These are phyloP conservation scores for Sylvicola cinctus DNA, from an alignment of 2,888 invertebrate genomes.

Conservation along the genomic window DNA sequence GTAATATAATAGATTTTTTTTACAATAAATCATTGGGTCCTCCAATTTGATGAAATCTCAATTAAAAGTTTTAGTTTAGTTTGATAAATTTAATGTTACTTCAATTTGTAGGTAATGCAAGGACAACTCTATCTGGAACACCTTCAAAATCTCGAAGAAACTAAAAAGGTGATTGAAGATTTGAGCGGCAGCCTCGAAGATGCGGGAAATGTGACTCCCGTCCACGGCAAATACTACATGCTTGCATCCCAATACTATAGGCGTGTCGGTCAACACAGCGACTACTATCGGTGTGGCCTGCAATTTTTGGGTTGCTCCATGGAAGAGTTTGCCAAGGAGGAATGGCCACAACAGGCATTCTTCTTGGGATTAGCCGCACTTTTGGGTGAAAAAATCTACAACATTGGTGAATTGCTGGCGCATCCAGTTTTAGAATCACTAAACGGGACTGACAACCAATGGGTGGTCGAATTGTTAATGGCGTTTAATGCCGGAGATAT, in stretches of 20 bases:
- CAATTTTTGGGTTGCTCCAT: conserved; percentile 61
- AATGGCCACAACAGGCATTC: conserved; percentile 63
- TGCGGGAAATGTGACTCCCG: conserved; percentile 78
- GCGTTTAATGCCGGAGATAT: conserved; percentile 78
- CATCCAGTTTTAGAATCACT: conserved; percentile 83
- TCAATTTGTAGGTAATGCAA: conserved; percentile 40
- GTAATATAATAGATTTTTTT: conserved; percentile 16
- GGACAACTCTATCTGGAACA: conserved; percentile 63
- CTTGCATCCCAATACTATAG: conserved; percentile 82
- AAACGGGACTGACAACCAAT: conserved; percentile 58
- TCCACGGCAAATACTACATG: conserved; percentile 86
- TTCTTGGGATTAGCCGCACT: conserved; percentile 86
- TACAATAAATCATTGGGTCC: conserved; percentile 17
- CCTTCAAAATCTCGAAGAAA: conserved; percentile 52
- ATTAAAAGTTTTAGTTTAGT: background rate
- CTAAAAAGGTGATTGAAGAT: conserved; percentile 73
- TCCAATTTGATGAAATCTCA: background rate
- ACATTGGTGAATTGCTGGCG: conserved; percentile 87
- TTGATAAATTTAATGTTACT: background rate
- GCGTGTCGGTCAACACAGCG: conserved; percentile 64
- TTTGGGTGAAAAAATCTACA: conserved; percentile 87
- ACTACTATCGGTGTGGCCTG: conserved; percentile 87
- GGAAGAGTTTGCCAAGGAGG: conserved; percentile 37
- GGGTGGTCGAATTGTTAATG: conserved; percentile 69
- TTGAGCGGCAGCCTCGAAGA: conserved; percentile 68